A percentile compares a stretch with the other conserved stretches of the same genome.
Evolutionary conservation across 2,888 invertebrate genomes (phyloP).

Genomic region (Abrostola triplasia): DNA sequence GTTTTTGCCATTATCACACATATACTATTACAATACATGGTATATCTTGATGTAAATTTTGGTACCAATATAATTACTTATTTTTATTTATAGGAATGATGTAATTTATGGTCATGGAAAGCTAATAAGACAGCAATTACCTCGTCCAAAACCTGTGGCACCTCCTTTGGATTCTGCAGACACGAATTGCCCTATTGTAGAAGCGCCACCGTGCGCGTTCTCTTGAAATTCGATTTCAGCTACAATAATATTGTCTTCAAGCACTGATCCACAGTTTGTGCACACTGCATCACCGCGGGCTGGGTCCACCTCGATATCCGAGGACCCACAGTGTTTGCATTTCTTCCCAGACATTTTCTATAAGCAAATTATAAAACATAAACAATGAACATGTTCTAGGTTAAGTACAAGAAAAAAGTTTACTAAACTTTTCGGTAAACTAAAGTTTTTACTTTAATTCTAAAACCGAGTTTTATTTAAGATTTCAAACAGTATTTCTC

Average conservation of each 20-base stretch:
- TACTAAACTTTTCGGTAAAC: not conserved
- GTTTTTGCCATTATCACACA: no score
- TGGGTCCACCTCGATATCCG: conserved; percentile 98
- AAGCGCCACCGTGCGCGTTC: conserved; percentile 94
- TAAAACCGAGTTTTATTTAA: no score
- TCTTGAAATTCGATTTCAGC: conserved; percentile 99
- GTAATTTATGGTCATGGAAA: no score
- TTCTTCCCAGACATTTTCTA: conserved; percentile 90
- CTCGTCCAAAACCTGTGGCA: conserved; percentile 93
- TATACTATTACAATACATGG: no score
- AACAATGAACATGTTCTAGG: conserved; percentile 35
- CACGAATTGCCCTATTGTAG: conserved; percentile 97
- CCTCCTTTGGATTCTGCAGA: conserved; percentile 96
- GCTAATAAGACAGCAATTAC: conserved; percentile 68
- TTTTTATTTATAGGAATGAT: no score
- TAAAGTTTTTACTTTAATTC: no score
- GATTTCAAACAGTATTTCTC: no score
- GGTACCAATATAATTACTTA: no score
- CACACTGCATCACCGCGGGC: conserved; percentile 98
- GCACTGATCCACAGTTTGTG: conserved; percentile 97
- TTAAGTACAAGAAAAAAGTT: conserved; percentile 15
- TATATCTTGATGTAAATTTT: no score
- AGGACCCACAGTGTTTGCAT: conserved; percentile 95
- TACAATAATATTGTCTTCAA: conserved; percentile 98
- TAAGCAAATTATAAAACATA: conserved; percentile 29